Evolutionary conservation across 2,888 invertebrate genomes (phyloP), one percentile per base, ranked within the genome.

Genomic region (Ecliptopera silaceata): DNA sequence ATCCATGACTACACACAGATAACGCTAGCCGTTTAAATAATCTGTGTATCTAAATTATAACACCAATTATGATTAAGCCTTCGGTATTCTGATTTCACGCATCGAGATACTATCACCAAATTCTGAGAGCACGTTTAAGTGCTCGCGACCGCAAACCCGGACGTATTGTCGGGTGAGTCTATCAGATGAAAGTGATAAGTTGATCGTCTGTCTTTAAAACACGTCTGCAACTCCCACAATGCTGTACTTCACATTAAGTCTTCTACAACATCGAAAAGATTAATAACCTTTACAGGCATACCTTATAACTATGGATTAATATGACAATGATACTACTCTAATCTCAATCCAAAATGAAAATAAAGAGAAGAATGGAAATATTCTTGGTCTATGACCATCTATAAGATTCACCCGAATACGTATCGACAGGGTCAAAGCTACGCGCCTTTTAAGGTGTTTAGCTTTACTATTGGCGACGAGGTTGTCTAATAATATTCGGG

Each of bases 1-100:
- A 59, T 43, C 38, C 41, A 44, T 53, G 45, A 31, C 48, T 55
- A 58, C n/a, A 32, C 54, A 59, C 58, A 59, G 59, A 59, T 47
- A 59, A 59, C 59, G 59, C 59, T 59, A 59, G 17, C 4, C 50
- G 54, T 59, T 54, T 55, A 51, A 47, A 54, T 58, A 54, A 58
- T 59, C 59, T 47, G 59, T 54, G 54, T 12, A 43, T 31, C 11
- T 62, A 52, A 17, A 31, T 45, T 51, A 51, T 31, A 45, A 44
- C 52, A 44, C 36, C 41, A 22, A 53, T 32, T 50, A 47, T 47
- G 17, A 48, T 48, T 39, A 48, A 26, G 17, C 29, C 44, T 44
- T 18, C 18, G 18, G 29, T 48, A 17, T 39, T 29, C 46, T 47
- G 38, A 2, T 38, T 18, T 34, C 15, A 5, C 4, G 8, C 34